Conservation (phyloP, 2,113 vertebrate species). For the Grallaria varia region DNA sequence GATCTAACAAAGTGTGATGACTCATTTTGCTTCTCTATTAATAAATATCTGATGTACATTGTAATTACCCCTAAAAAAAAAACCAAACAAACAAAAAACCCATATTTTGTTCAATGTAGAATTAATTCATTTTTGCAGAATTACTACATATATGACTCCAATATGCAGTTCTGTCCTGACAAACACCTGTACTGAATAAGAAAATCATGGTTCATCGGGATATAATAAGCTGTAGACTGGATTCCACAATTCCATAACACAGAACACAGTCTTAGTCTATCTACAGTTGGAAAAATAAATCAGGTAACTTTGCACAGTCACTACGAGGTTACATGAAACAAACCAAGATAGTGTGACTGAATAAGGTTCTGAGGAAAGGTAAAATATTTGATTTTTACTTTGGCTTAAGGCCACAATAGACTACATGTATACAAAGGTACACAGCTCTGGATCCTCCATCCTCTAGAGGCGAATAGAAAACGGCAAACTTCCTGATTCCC, state of each 20-base stretch:
- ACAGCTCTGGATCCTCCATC: background rate
- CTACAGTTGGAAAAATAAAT: background rate
- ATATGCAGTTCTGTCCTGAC: background rate
- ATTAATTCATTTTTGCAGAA: background rate
- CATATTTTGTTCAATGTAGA: background rate
- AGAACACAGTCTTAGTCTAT: background rate
- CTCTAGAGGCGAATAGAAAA: background rate
- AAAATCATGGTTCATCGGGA: background rate
- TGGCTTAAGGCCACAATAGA: background rate
- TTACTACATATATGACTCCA: background rate
- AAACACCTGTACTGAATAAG: background rate
- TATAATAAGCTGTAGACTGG: background rate
- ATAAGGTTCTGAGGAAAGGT: background rate
- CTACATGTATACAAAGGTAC: background rate
- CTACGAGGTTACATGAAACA: background rate
- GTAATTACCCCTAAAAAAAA: conserved; percentile 77
- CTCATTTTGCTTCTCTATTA: conserved; percentile 81
- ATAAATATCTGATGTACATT: conserved; percentile 88
- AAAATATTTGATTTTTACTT: background rate
- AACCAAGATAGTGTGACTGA: background rate
- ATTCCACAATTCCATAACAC: background rate
- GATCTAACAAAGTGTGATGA: conserved; percentile 24
- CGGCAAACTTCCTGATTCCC: background rate
- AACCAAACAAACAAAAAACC: background rate
- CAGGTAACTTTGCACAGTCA: background rate